Evolutionary conservation across 1,140 invertebrate species (phyloP), one percentile per base, ranked within the genome.

Genomic region (Sycophaga agraensis): DNA sequence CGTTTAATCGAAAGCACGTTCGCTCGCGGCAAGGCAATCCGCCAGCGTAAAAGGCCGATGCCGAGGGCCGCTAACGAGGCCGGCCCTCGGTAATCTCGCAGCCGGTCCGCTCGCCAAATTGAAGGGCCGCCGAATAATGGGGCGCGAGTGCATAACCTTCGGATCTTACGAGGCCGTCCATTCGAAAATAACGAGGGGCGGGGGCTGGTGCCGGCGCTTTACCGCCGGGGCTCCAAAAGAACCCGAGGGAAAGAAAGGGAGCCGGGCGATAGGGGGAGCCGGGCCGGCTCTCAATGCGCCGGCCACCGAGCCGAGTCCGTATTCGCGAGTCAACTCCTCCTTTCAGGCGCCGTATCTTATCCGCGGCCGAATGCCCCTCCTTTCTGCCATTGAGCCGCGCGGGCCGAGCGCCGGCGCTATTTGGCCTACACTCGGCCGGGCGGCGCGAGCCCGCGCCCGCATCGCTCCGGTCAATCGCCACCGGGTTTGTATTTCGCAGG

Each of bases 341-440:
- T 75, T 73, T 72, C 70, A 72, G 66, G 67, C n/a, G n/a, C 69
- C 72, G 73, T 73, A 75, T 73, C 71, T 73, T 68, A 59, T 64
- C 63, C 62, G 55, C 63, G 53, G 45, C 60, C 50, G 51, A 53
- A 63, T 68, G n/a, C n/a, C n/a, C n/a, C n/a, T n/a, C n/a, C n/a
- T n/a, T n/a, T n/a, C n/a, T n/a, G n/a, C n/a, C n/a, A n/a, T n/a
- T n/a, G n/a, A n/a, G n/a, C n/a, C n/a, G n/a, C n/a, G n/a, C n/a
- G n/a, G n/a, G n/a, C n/a, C n/a, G n/a, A n/a, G n/a, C n/a, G n/a
- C n/a, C n/a, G n/a, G n/a, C n/a, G n/a, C n/a, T n/a, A n/a, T n/a
- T n/a, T n/a, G n/a, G n/a, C n/a, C n/a, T n/a, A n/a, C n/a, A n/a
- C n/a, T n/a, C n/a, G n/a, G n/a, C n/a, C n/a, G n/a, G n/a, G n/a